Conservation (phyloP, 2,113 vertebrate genomes). For the human region DNA sequence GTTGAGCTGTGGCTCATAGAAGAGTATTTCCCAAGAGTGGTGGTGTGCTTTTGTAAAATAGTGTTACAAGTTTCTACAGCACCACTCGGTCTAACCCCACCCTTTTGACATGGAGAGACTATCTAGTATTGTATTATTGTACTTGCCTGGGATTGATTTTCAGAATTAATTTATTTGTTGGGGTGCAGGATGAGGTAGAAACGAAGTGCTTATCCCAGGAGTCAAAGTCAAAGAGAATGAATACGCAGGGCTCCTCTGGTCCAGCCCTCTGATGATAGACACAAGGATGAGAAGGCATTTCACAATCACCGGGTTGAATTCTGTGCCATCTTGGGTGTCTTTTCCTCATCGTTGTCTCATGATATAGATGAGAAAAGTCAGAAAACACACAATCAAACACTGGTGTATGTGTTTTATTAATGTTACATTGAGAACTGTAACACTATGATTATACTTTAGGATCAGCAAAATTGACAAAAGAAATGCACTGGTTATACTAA, state of each 20-base stretch:
- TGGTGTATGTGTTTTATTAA: neutral
- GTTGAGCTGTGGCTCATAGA: neutral
- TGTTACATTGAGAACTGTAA: neutral
- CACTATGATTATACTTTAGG: neutral
- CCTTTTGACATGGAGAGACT: neutral
- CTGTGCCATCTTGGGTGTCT: rapidly evolving
- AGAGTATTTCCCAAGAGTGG: neutral
- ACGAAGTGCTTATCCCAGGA: neutral
- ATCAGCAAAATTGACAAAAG: neutral
- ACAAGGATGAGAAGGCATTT: neutral
- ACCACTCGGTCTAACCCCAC: neutral
- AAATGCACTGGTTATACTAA: neutral
- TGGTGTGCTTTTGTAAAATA: neutral
- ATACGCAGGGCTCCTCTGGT: neutral
- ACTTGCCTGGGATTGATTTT: neutral
- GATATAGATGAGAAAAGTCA: neutral
- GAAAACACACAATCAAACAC: neutral
- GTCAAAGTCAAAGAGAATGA: neutral
- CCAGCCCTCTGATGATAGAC: neutral
- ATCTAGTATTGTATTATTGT: neutral
- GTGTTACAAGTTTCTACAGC: constrained; percentile 10
- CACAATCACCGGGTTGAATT: neutral
- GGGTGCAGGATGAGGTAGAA: neutral
- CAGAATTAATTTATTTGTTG: constrained; percentile 24
- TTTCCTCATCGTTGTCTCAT: neutral